Conservation (phyloP, 53 echinoderm and acorn worm genomes). For the Pentamera pediparva region DNA sequence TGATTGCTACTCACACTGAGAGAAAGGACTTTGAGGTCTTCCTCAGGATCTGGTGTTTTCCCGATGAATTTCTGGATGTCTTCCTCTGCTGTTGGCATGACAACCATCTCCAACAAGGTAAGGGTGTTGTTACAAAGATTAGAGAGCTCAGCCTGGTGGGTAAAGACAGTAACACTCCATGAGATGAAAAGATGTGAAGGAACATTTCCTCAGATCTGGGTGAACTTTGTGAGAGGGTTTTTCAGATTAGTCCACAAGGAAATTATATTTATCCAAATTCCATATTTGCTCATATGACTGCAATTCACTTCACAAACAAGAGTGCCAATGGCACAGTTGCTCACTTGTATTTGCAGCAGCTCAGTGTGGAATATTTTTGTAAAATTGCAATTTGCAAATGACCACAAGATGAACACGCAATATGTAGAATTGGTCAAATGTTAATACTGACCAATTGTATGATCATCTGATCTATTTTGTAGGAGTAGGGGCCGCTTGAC, state of each 20-base stretch:
- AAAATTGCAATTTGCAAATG: no score
- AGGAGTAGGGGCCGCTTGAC: no score
- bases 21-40: slow-evolving; percentile 44
- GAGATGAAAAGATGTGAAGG: not conserved
- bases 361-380: no score
- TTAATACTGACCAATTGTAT: no score
- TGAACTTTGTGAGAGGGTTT: no score
- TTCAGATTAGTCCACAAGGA: not conserved
- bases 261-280: no score
- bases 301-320: not conserved
- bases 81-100: slow-evolving; percentile 87
- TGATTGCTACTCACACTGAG: slow-evolving; percentile 47
- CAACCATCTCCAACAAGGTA: slow-evolving; percentile 65
- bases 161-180: not conserved
- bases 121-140: slow-evolving; percentile 61
- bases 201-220: not conserved
- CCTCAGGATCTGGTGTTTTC: slow-evolving; percentile 46
- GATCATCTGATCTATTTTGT: no score
- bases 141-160: not conserved
- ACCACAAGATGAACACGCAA: no score
- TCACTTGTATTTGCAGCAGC: no score
- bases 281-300: no score
- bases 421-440: no score
- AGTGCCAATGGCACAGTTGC: not conserved
- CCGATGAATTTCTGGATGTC: slow-evolving; percentile 70